Evolutionary conservation across 2,113 vertebrate species (phyloP).

Genomic region (Sardina pilchardus): DNA sequence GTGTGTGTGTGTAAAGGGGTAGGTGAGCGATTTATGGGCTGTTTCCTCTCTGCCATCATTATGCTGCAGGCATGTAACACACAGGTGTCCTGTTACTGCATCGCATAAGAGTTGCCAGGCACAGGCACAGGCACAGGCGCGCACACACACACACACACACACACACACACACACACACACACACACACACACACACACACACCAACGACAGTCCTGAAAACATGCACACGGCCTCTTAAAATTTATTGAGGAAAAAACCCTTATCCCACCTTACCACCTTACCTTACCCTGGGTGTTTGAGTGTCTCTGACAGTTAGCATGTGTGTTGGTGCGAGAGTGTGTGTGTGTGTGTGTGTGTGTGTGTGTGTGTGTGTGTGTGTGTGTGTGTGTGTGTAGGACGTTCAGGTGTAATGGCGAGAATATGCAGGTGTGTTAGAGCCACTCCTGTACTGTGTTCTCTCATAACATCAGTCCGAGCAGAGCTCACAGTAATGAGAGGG

Average conservation of each 20-base stretch:
- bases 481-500: conserved; percentile 49
- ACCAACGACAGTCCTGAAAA: conserved; percentile 31
- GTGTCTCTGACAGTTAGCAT: background rate
- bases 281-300: background rate
- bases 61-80: conserved; percentile 64
- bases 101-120: background rate
- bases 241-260: conserved; percentile 63
- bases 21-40: conserved; percentile 48
- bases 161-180: conserved; percentile 40
- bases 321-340: conserved; percentile 5
- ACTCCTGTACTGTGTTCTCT: background rate
- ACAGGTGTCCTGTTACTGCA: conserved; percentile 68
- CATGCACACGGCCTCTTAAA: conserved; percentile 50
- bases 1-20: too few relatives aligned
- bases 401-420: background rate
- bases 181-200: conserved; percentile 22
- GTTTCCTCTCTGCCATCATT: conserved; percentile 53
- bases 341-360: conserved; percentile 25
- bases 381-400: conserved; percentile 21
- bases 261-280: conserved; percentile 36
- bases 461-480: conserved; percentile 12
- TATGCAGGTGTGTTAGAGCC: background rate
- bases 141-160: conserved; percentile 31
- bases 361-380: background rate
- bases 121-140: background rate